phyloP scores from a whole-genome alignment of 2,797 vertebrate species.

The Onychomys torridus region DNA sequence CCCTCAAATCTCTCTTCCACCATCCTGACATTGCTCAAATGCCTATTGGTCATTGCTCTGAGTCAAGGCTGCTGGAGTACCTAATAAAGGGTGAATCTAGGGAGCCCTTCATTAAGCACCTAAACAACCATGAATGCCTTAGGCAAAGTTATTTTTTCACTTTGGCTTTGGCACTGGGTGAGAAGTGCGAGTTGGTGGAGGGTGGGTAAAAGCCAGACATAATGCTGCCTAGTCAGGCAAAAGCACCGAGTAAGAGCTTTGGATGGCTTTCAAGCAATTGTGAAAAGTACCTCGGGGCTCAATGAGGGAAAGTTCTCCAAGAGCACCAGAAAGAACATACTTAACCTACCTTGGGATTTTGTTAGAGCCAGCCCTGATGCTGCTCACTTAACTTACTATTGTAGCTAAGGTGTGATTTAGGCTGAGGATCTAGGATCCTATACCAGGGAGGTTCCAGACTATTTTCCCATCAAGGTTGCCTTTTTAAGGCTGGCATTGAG shows the following conservation, averaged over 20 bases:
- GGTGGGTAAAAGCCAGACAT: neutral
- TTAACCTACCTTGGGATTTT: conserved; percentile 5
- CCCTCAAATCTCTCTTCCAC: neutral
- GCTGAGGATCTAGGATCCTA: neutral
- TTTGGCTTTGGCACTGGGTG: conserved; percentile 35
- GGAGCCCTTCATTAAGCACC: neutral
- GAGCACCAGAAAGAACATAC: neutral
- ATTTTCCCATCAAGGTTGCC: neutral
- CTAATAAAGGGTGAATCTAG: conserved; percentile 17
- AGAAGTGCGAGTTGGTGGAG: neutral
- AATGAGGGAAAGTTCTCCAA: neutral
- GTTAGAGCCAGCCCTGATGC: conserved; percentile 17
- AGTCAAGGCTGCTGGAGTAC: neutral
- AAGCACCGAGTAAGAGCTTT: neutral
- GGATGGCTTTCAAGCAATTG: neutral
- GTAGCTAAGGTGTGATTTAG: conserved; percentile 19
- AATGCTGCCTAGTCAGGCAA: neutral
- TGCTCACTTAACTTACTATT: neutral
- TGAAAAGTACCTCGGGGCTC: neutral
- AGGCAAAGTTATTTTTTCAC: conserved; percentile 10
- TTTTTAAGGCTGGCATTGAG: conserved; percentile 15
- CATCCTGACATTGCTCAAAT: conserved; percentile 8
- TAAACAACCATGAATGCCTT: conserved; percentile 23
- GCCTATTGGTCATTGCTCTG: conserved; percentile 3
- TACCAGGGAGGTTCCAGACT: neutral